Evolutionary conservation across 2,888 invertebrate species (phyloP), one percentile per base, ranked within the genome.

Genomic region (Campaea margaritaria): DNA sequence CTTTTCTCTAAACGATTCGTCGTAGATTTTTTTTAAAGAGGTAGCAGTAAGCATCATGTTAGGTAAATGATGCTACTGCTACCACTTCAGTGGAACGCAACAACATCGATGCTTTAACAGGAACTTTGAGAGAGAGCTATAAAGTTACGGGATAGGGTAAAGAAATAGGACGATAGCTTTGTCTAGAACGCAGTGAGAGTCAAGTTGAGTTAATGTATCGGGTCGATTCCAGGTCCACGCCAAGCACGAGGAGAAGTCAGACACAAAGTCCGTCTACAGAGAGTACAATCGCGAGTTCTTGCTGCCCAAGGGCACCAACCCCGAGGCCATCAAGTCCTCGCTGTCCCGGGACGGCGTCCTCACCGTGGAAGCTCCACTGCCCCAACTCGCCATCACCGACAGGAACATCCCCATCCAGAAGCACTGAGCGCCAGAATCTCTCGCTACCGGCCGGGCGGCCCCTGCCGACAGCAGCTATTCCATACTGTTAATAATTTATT

Each of bases 261-360:
- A 98, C 90, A 97, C 97, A 82, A 98, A 98, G 93, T 97, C 98
- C 43, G 98, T 99, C 65, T 99, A 98, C 94, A 95, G 99, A 91
- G 99, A 99, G 91, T 99, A 99, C 95, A 99, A 99, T 91, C 95
- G 98, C 72, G 99, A 99, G 93, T 99, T 99, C 94, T 94, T 99
- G 85, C 93, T 99, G 85, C 99, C 99, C 7, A 97, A 98, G 89
- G 99, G 99, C 76, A 98, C 99, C 61, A 98, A 99, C 90, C 98
- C 99, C 0, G 99, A 99, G 93, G 95, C 95, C 69, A 98, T 99
- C 91, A 97, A 97, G 87, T 99, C 98, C 31, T 98, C 98, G 45
- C 93, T 99, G 82, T 98, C 98, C 83, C 97, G 98, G 87, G 98
- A 99, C 83, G 99, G 99, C 43, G 97, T 99, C 31, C 94, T 99